These are phyloP conservation scores for Seira ritae DNA, from an alignment of 2,888 invertebrate genomes.

Conservation along the genomic window DNA sequence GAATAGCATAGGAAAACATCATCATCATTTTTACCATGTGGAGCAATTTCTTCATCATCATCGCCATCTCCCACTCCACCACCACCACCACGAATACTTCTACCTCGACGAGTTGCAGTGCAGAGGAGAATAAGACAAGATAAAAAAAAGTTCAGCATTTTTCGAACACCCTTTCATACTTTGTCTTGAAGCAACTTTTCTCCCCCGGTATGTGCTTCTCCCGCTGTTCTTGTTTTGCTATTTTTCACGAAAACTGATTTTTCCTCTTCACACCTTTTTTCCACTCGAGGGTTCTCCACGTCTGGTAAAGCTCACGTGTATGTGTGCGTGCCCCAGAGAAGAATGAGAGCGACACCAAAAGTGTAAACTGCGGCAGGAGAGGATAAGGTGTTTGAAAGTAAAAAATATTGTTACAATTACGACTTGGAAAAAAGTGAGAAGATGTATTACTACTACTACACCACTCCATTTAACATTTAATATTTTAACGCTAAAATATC, in stretches of 20 bases:
- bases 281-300: neutral
- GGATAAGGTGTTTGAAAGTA: neutral
- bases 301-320: slow-evolving; percentile 43
- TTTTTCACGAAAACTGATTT: slow-evolving; percentile 36
- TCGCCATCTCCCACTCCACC: slow-evolving; percentile 15
- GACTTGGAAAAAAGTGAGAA: slow-evolving; percentile 32
- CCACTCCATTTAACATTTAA: neutral
- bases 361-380: neutral
- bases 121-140: neutral
- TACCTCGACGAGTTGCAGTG: neutral
- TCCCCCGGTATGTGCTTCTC: slow-evolving; percentile 2
- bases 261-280: slow-evolving; percentile 7
- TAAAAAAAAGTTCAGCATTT: slow-evolving; percentile 20
- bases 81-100: slow-evolving; percentile 9
- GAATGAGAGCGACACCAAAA: slow-evolving; percentile 2
- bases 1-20: slow-evolving; percentile 13
- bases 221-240: slow-evolving; percentile 34
- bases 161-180: slow-evolving; percentile 49
- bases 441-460: too few relatives aligned
- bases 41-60: slow-evolving; percentile 9
- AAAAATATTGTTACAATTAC: slow-evolving; percentile 40
- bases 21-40: neutral
- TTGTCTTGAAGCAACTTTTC: slow-evolving; percentile 40
- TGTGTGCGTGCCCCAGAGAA: slow-evolving; percentile 38
- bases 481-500: neutral